Evolutionary conservation across 2,888 invertebrate species (phyloP).

Genomic region (Cataglyphis cursor): DNA sequence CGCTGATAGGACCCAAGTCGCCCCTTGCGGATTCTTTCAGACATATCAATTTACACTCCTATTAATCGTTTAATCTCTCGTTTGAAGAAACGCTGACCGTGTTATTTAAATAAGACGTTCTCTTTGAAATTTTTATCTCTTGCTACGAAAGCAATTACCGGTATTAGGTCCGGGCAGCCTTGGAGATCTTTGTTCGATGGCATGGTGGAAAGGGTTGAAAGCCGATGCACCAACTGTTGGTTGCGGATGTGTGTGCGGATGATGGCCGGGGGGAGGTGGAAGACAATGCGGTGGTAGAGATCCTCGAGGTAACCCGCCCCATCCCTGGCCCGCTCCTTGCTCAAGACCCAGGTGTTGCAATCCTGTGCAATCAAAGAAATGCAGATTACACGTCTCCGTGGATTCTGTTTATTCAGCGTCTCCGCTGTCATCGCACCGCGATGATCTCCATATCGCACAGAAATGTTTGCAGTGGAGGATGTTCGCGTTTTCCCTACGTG

Average conservation of each 20-base stretch:
- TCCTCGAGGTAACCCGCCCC: conserved; percentile 84
- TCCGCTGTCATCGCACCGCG: conserved; percentile 37
- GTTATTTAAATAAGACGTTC: not conserved
- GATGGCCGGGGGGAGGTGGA: conserved; percentile 85
- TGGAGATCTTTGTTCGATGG: conserved; percentile 85
- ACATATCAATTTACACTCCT: conserved; percentile 46
- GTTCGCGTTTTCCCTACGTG: not conserved
- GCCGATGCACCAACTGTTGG: conserved; percentile 82
- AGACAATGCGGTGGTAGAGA: conserved; percentile 85
- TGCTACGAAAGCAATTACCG: conserved; percentile 60
- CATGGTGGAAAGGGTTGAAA: conserved; percentile 85
- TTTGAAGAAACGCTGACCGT: not conserved
- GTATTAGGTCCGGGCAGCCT: conserved; percentile 80
- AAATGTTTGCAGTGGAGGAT: conserved; percentile 16
- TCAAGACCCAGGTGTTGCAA: conserved; percentile 85
- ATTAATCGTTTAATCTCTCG: conserved; percentile 30
- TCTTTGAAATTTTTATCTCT: conserved; percentile 1
- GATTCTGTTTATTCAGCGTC: conserved; percentile 41
- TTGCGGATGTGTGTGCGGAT: conserved; percentile 82
- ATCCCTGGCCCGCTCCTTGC: conserved; percentile 84
- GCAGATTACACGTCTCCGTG: conserved; percentile 61
- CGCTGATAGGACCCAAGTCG: conserved; percentile 84
- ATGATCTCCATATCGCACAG: conserved; percentile 22
- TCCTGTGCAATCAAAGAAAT: conserved; percentile 79
- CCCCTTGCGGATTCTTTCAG: conserved; percentile 81